Base-by-base conservation (phyloP, 1,140 invertebrate genomes). In the Drosophila sulfurigaster region DNA sequence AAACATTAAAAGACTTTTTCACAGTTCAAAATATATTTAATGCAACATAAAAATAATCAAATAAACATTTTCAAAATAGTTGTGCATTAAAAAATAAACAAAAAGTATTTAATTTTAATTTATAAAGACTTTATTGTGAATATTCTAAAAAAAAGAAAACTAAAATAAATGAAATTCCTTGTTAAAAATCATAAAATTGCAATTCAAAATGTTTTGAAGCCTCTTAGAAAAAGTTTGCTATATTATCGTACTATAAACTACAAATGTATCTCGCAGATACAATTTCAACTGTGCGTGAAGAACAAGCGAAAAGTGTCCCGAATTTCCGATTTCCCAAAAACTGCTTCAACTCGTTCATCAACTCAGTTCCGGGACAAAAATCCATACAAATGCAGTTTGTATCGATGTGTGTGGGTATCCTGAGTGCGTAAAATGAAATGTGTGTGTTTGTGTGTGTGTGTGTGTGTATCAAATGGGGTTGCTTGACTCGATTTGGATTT, bases 391-490 rank as follows among this genome's bases (percentile, higher is more conserved):
- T 69, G 57, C 65, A 60, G 58, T 41, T 20, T 15, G 28, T 16
- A 64, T 16, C 16, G 16, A 1, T 16, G 75, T 60, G 57, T 66
- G 46, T 81, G 60, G 45, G 49, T 57, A 52, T 52, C 13, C 45
- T 15, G 45, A 46, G 59, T 51, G 52, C 30, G 54, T 38, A 10
- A 11, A 38, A 10, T 30, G 2, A 8, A 7, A 13, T 45, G 13
- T 48, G 58, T 69, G n/a, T 57, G 43, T 49, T 45, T 60, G 73
- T 67, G 81, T 49, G 51, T 58, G 52, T 77, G 79, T 58, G 65
- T 48, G 56, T 54, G 56, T 35, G 49, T 64, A 30, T 45, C 41
- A 60, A 76, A 41, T 49, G 74, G 74, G 74, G 74, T 76, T 76
- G 74, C 60, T 68, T 10, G 38, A 41, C 11, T 8, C 38, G 41